phyloP scores from a whole-genome alignment of 2,113 vertebrate genomes.

The Tor tambroides region DNA sequence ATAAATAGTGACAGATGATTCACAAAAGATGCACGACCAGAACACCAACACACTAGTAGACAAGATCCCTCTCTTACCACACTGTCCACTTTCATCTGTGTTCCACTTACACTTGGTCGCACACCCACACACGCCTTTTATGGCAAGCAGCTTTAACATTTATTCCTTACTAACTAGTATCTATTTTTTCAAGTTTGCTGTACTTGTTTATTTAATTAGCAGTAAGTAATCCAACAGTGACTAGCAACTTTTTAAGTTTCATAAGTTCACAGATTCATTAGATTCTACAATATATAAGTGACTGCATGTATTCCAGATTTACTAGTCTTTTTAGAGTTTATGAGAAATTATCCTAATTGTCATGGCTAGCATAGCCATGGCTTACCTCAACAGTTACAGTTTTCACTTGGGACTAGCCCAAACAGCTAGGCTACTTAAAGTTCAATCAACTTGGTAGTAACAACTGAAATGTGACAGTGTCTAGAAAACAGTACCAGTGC shows the following conservation, averaged over 20 bases:
- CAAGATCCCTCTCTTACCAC: constrained; percentile 15
- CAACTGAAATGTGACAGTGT: neutral
- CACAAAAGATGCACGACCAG: neutral
- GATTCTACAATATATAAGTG: neutral
- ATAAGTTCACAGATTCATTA: neutral
- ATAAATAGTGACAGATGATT: constrained; percentile 2
- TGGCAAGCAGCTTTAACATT: neutral
- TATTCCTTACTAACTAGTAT: neutral
- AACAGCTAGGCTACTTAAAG: neutral
- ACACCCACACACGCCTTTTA: constrained; percentile 5
- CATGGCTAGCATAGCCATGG: neutral
- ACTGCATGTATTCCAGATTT: neutral
- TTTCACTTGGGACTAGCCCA: neutral
- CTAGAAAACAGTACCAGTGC: too few relatives aligned
- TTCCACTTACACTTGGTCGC: neutral
- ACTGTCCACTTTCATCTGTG: constrained; percentile 21
- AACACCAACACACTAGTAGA: neutral
- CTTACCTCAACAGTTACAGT: neutral
- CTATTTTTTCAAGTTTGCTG: neutral
- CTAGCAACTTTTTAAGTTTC: neutral
- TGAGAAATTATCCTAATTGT: neutral
- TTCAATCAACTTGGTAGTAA: neutral
- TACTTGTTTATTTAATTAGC: neutral
- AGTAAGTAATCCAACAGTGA: neutral
- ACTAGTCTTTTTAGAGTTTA: neutral